Evolutionary conservation across 1,140 invertebrate genomes (phyloP), one percentile per base, ranked within the genome.

Genomic region (Semibalanus balanoides): DNA sequence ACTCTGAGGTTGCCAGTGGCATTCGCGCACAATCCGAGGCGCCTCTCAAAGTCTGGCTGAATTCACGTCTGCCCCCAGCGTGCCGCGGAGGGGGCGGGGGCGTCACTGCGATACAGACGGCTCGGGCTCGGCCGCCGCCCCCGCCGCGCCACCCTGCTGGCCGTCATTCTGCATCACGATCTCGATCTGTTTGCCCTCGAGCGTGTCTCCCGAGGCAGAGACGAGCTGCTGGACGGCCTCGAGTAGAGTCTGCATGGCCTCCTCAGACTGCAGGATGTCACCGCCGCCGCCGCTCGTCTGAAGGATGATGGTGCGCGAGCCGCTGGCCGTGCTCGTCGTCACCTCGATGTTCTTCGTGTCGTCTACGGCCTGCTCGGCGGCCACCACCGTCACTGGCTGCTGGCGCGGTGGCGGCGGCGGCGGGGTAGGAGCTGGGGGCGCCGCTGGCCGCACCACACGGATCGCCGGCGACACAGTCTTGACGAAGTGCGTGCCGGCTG

Each of bases 251-350:
- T 75, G 43, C 74, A 75, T 64, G 28, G 69, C 69, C 29, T 70
- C 74, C 74, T 75, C 22, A 30, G 43, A 30, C 74, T 70, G 43
- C 74, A 75, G 69, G 31, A 75, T 64, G 31, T 75, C 74, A 25
- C 73, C 28, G 76, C 77, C 70, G 77, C 76, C 51, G 76, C 76
- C 64, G 74, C 78, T 72, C 28, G 70, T 72, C 29, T 72, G 70
- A 17, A 72, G 70, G 28, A 72, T 30, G 29, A 72, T 72, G 70
- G 70, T 72, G 11, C 70, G 70, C n/a, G 28, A 29, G 70, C 70
- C 70, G 28, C 70, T 30, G 28, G 70, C 70, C 70, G 70, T 72
- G 70, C 70, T 72, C 3, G 70, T 72, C 70, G 70, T 72, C 70
- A 72, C 70, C n/a, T 72, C 70, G 70, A 72, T 72, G 29, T 30